phyloP scores from a whole-genome alignment of 92 coral and sea anemone species.

The Palythoa heliodiscus region DNA sequence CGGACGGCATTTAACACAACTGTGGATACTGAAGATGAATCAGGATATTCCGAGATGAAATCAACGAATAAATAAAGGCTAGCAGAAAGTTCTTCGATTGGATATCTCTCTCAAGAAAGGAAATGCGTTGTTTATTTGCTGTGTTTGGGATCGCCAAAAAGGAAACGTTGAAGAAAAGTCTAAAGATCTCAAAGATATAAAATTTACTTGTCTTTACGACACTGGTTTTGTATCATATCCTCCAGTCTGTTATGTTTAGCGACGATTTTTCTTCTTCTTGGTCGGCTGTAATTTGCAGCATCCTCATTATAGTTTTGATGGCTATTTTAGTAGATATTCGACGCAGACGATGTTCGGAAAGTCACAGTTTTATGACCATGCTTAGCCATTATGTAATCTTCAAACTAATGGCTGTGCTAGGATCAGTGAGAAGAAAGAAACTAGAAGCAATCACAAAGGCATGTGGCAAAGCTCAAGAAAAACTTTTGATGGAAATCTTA shows the following conservation, averaged over 20 bases:
- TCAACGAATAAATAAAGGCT: too few relatives aligned
- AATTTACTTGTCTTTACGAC: background rate
- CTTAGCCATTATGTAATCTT: constrained; percentile 12
- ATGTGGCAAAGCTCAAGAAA: constrained; percentile 16
- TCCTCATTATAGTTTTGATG: background rate
- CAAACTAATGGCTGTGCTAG: constrained; percentile 5
- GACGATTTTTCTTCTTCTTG: background rate
- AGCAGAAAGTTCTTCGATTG: too few relatives aligned
- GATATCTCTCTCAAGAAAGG: too few relatives aligned
- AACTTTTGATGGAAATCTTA: constrained; percentile 20
- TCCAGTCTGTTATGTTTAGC: background rate
- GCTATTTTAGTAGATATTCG: constrained; percentile 1
- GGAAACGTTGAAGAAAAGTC: too few relatives aligned
- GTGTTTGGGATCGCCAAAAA: too few relatives aligned
- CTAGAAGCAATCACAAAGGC: background rate
- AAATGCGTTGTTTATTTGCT: too few relatives aligned
- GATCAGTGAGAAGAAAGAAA: constrained; percentile 3
- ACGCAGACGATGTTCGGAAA: constrained; percentile 13
- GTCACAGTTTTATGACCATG: background rate
- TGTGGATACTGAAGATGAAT: too few relatives aligned
- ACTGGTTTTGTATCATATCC: background rate
- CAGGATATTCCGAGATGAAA: too few relatives aligned
- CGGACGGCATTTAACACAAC: too few relatives aligned
- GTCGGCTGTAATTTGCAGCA: background rate
- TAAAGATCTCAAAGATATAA: too few relatives aligned